Percentiles rank a stretch among this genome's conserved stretches.
Conservation (phyloP, 2,113 vertebrate species). For the Mustelus asterias region DNA sequence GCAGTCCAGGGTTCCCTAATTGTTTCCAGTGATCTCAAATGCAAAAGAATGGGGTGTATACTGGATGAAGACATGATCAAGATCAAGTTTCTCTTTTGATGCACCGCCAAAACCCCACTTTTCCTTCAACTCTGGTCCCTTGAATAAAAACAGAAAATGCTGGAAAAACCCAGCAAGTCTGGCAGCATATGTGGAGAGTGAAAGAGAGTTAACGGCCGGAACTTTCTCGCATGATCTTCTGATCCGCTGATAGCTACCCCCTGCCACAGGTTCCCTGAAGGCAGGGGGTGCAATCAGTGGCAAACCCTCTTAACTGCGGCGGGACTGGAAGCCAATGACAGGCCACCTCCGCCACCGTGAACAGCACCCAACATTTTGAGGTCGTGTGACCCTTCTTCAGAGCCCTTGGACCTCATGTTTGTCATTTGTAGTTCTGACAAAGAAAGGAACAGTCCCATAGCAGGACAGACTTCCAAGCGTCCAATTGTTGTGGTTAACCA, state of each 20-base stretch:
- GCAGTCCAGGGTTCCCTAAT: not conserved
- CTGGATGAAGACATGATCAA: not conserved
- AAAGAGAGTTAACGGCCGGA: no score
- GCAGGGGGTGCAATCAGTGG: no score
- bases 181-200: no score
- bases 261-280: no score
- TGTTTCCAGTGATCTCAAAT: not conserved
- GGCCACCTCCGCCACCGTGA: no score
- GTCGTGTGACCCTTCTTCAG: not conserved
- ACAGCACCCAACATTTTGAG: no score
- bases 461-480: not conserved
- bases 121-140: not conserved
- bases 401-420: not conserved
- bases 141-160: not conserved
- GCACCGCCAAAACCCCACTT: not conserved
- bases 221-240: no score
- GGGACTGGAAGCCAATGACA: no score
- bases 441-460: not conserved
- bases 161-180: no score
- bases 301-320: no score
- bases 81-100: not conserved
- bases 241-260: no score
- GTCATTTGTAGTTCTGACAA: not conserved
- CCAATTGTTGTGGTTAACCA: not conserved
- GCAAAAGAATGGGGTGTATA: not conserved